Conservation (phyloP, 2,888 invertebrate species). For the Odontothrips loti region DNA sequence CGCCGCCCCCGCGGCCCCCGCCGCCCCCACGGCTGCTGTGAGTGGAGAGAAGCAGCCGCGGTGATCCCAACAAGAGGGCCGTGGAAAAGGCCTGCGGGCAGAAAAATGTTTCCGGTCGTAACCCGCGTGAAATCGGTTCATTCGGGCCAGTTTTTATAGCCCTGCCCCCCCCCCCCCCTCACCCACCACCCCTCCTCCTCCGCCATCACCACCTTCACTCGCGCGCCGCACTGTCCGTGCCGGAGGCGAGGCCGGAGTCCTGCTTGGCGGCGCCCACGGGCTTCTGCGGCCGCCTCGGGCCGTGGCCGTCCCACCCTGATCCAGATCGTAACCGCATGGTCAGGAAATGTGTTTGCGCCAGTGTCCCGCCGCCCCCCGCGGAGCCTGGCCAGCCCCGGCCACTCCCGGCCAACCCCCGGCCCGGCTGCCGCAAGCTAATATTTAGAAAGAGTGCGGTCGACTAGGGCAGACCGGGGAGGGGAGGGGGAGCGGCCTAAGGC, state of each 20-base stretch:
- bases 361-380: not conserved
- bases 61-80: no score
- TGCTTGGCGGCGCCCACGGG: not conserved
- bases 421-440: no score
- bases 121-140: constrained; percentile 23
- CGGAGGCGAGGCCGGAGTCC: not conserved
- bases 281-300: not conserved
- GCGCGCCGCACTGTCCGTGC: not conserved
- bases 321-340: not conserved
- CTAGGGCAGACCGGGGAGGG: no score
- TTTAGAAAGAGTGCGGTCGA: no score
- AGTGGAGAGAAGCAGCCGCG: no score
- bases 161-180: not conserved
- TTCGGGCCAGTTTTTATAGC: constrained; percentile 6
- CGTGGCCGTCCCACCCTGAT: not conserved
- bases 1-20: not conserved
- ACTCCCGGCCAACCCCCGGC: no score
- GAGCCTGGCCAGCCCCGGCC: not conserved
- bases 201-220: no score
- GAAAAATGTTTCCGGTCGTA: constrained; percentile 20
- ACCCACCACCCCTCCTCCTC: no score
- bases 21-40: not conserved
- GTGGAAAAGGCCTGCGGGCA: not conserved
- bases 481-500: no score
- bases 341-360: not conserved